Conservation (phyloP, 2,888 invertebrate species). For the Spialia ferax region DNA sequence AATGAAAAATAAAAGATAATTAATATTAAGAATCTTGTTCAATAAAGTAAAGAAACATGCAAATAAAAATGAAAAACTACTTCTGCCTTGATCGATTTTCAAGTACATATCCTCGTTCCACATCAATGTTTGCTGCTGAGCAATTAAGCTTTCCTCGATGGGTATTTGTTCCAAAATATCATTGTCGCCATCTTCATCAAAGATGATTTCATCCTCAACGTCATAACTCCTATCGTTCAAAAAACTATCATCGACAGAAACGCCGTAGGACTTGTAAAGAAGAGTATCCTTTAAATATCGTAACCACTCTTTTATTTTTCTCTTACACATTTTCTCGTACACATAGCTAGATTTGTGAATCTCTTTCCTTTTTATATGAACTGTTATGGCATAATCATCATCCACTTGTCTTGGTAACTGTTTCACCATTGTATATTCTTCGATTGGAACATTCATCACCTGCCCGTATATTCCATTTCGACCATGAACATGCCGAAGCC, state of each 20-base stretch:
- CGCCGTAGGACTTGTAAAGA: constrained; percentile 47
- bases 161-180: constrained; percentile 45
- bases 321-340: constrained; percentile 47
- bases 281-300: constrained; percentile 17
- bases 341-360: constrained; percentile 50
- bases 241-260: constrained; percentile 45
- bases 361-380: constrained; percentile 46
- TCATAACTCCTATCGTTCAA: not conserved
- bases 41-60: too few species aligned
- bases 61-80: constrained; percentile 34
- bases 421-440: constrained; percentile 21
- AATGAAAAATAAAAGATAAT: too few species aligned
- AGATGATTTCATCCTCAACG: constrained; percentile 42
- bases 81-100: constrained; percentile 47
- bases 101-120: constrained; percentile 41
- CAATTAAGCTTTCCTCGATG: constrained; percentile 48
- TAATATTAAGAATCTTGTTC: too few species aligned
- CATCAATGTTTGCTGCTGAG: constrained; percentile 44
- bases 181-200: constrained; percentile 6
- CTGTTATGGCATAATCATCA: constrained; percentile 13
- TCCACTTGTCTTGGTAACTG: not conserved
- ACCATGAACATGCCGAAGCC: constrained; percentile 48
- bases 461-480: constrained; percentile 51
- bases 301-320: constrained; percentile 50
- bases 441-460: constrained; percentile 55